Evolutionary conservation across 1,140 invertebrate species (phyloP).

Genomic region (Rhagoletis zephyria): DNA sequence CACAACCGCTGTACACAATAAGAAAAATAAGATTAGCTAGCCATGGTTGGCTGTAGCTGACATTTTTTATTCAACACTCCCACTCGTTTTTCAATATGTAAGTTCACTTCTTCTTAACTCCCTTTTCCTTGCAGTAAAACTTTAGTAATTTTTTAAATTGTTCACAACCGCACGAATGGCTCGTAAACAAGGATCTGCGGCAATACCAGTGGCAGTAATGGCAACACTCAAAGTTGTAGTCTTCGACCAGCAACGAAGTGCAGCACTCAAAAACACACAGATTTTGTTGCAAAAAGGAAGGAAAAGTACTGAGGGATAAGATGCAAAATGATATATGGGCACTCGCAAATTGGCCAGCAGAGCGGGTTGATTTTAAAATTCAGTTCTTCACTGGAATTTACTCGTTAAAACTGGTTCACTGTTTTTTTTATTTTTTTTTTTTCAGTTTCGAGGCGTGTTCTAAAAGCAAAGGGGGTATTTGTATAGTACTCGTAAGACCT

Average conservation of each 20-base stretch:
- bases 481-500: too few species aligned
- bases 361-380: too few species aligned
- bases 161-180: neutral
- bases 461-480: too few species aligned
- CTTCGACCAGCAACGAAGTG: neutral
- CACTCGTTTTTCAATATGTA: too few species aligned
- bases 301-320: neutral
- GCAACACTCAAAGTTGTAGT: neutral
- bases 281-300: neutral
- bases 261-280: neutral
- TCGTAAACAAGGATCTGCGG: neutral
- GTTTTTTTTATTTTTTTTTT: too few species aligned
- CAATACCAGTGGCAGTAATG: neutral
- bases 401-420: too few species aligned
- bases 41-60: too few species aligned
- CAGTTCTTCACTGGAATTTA: too few species aligned
- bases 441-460: too few species aligned
- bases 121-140: neutral
- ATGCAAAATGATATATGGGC: neutral
- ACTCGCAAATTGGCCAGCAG: neutral
- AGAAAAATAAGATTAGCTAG: too few species aligned
- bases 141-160: conserved; percentile 26
- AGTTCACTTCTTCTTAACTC: neutral
- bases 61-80: too few species aligned
- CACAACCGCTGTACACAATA: too few species aligned